These are phyloP conservation scores for Pogona vitticeps DNA, from an alignment of 2,113 vertebrate species.

Conservation along the genomic window DNA sequence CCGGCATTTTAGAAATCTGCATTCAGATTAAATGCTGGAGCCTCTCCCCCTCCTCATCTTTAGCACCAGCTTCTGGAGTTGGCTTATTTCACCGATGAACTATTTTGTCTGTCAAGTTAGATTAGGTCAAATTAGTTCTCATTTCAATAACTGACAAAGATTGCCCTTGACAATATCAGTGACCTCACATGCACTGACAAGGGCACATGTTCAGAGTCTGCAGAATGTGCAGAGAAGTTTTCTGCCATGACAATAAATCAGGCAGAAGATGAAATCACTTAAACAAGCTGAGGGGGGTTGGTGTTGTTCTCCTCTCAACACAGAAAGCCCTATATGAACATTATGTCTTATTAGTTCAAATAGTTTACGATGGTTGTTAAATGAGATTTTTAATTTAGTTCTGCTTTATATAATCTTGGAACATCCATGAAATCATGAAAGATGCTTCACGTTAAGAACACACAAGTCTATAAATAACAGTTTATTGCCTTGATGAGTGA, in stretches of 20 bases:
- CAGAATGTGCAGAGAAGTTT: constrained; percentile 45
- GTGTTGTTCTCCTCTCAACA: background rate
- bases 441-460: background rate
- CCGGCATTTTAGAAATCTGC: background rate
- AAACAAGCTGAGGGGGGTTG: background rate
- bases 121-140: constrained; percentile 77
- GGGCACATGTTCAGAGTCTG: constrained; percentile 57
- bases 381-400: background rate
- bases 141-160: constrained; percentile 78
- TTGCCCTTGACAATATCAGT: constrained; percentile 72
- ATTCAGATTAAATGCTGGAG: background rate
- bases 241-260: constrained; percentile 28
- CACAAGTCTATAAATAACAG: background rate
- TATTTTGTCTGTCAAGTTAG: constrained; percentile 71
- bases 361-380: background rate
- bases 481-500: background rate
- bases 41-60: constrained; percentile 39
- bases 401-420: background rate
- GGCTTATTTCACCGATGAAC: constrained; percentile 63
- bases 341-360: background rate
- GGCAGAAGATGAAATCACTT: constrained; percentile 16
- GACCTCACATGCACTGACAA: constrained; percentile 73
- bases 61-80: constrained; percentile 57
- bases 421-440: fast-evolving
- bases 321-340: background rate